phyloP scores from a whole-genome alignment of 1,140 invertebrate species.

The Lucilia cuprina region DNA sequence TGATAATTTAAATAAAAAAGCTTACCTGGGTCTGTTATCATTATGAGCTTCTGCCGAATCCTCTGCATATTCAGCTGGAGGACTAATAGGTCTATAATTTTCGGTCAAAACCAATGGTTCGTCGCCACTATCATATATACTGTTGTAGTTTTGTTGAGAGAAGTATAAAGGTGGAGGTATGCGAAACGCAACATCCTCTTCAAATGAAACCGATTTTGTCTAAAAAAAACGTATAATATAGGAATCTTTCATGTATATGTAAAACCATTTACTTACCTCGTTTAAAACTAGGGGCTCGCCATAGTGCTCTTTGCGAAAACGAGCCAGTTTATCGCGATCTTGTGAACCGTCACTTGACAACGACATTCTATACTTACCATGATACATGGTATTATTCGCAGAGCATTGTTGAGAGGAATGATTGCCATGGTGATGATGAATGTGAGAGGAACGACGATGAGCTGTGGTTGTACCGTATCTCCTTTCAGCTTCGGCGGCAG shows the following conservation, averaged over 20 bases:
- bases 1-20: neutral
- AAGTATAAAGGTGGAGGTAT: slow-evolving; percentile 58
- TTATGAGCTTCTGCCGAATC: slow-evolving; percentile 60
- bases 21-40: slow-evolving; percentile 54
- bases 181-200: slow-evolving; percentile 50
- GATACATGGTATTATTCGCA: slow-evolving; percentile 28
- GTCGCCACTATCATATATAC: slow-evolving; percentile 51
- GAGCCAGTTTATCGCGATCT: slow-evolving; percentile 6
- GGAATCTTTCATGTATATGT: neutral
- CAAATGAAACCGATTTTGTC: slow-evolving; percentile 34
- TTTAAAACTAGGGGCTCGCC: slow-evolving; percentile 15
- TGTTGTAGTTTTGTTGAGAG: slow-evolving; percentile 48
- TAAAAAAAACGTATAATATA: neutral
- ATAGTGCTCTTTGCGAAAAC: slow-evolving; percentile 20
- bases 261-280: neutral
- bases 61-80: slow-evolving; percentile 70
- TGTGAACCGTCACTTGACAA: slow-evolving; percentile 5
- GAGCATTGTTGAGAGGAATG: neutral
- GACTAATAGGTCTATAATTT: slow-evolving; percentile 68
- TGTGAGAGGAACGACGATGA: slow-evolving; percentile 47
- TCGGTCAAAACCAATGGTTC: slow-evolving; percentile 62
- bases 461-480: slow-evolving; percentile 7
- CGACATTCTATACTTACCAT: slow-evolving; percentile 9
- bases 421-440: slow-evolving; percentile 3
- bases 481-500: slow-evolving; percentile 5